A percentile compares a stretch with the other conserved stretches of the same genome.
phyloP scores from a whole-genome alignment of 2,113 vertebrate species.

The Pterocles burchelli region DNA sequence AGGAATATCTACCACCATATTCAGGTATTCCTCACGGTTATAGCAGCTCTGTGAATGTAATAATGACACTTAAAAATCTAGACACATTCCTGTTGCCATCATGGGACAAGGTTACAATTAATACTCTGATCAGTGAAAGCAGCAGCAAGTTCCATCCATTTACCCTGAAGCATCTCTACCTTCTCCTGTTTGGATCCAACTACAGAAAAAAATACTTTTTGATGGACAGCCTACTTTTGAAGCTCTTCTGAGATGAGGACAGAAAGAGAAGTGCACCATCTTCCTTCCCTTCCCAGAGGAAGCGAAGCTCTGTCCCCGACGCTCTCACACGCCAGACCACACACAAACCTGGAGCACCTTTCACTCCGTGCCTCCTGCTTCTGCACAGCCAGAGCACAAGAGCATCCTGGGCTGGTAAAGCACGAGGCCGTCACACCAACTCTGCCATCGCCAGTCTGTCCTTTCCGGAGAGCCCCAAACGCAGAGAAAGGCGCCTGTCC shows the following conservation, averaged over 20 bases:
- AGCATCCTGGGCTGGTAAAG: background rate
- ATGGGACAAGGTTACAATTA: background rate
- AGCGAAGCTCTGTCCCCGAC: background rate
- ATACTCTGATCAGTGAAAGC: background rate
- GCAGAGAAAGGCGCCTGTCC: rapidly evolving
- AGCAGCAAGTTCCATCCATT: background rate
- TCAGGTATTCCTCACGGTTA: background rate
- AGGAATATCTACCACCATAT: background rate
- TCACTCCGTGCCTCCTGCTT: background rate
- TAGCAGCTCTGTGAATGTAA: background rate
- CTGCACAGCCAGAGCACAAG: background rate
- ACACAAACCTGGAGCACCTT: background rate
- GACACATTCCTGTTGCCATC: background rate
- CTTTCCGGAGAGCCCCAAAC: rapidly evolving
- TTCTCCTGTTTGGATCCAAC: background rate
- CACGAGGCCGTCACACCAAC: background rate
- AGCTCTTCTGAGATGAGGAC: background rate
- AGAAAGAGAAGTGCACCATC: background rate
- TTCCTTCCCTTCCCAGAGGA: background rate
- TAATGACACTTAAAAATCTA: background rate
- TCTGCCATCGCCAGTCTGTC: background rate
- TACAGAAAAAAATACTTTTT: background rate
- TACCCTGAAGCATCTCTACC: background rate
- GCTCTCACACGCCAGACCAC: background rate
- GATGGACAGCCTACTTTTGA: background rate